Evolutionary conservation across 2,888 invertebrate species (phyloP).

Genomic region (Heliconius hortense): DNA sequence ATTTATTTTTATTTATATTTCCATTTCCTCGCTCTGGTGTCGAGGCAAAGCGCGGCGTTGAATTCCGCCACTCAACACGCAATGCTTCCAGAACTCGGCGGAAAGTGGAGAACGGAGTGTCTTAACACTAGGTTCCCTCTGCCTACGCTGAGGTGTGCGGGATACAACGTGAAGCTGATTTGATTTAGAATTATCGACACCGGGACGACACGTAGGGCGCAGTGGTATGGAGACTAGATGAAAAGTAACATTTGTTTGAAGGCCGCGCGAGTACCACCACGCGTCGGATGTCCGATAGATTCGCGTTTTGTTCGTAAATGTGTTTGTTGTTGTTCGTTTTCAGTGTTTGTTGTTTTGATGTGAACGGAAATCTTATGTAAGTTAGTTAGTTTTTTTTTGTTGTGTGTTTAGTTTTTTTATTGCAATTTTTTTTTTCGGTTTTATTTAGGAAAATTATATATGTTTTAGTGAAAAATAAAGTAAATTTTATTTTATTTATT

Average conservation of each 20-base stretch:
- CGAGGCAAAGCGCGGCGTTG: too few species aligned
- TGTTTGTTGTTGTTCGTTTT: slow-evolving; percentile 6
- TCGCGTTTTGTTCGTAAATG: slow-evolving; percentile 28
- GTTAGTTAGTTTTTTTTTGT: background rate
- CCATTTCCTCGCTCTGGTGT: too few species aligned
- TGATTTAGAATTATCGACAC: background rate
- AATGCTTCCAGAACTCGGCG: too few species aligned
- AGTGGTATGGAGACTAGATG: background rate
- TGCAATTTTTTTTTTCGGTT: background rate
- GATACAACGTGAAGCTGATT: too few species aligned
- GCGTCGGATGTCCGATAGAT: slow-evolving; percentile 26
- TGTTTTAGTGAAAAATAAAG: too few species aligned
- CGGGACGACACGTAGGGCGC: slow-evolving; percentile 23
- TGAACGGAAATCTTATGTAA: slow-evolving; percentile 8
- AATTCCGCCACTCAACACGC: too few species aligned
- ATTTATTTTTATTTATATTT: too few species aligned
- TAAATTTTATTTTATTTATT: too few species aligned
- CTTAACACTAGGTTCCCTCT: too few species aligned
- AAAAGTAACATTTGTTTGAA: slow-evolving; percentile 35
- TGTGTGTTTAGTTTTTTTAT: background rate
- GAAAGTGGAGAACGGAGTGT: too few species aligned
- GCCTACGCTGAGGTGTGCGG: too few species aligned
- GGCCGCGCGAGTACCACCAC: slow-evolving; percentile 35
- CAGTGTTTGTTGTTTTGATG: slow-evolving; percentile 14
- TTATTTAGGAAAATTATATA: background rate